Conservation (phyloP, 2,113 vertebrate species). For the Camelus dromedarius region DNA sequence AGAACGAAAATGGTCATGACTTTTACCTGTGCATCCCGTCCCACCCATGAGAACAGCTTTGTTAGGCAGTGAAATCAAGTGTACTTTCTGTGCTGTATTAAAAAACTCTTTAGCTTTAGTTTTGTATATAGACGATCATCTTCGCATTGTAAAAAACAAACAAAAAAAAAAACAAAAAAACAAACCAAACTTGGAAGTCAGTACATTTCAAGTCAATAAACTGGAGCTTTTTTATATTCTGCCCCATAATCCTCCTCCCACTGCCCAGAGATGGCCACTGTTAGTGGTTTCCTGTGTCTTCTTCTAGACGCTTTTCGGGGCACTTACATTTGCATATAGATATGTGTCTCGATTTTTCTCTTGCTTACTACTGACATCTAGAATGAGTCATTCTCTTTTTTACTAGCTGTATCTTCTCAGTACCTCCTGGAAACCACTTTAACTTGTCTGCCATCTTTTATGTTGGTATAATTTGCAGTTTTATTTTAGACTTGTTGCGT, state of each 20-base stretch:
- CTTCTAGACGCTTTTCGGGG: neutral
- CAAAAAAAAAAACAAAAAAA: neutral
- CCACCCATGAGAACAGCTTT: constrained; percentile 8
- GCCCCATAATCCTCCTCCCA: neutral
- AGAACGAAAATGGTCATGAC: constrained; percentile 10
- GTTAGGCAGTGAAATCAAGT: neutral
- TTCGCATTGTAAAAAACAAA: neutral
- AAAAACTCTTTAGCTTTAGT: neutral
- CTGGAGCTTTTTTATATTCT: neutral
- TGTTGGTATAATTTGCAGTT: neutral
- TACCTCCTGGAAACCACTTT: neutral
- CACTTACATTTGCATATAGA: neutral
- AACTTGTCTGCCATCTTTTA: neutral
- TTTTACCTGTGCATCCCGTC: neutral
- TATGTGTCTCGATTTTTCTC: neutral
- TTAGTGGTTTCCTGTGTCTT: too few species aligned
- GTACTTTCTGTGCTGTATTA: neutral
- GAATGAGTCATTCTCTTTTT: neutral
- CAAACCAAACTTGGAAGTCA: neutral
- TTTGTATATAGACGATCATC: neutral
- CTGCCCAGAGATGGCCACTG: neutral
- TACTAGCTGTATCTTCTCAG: neutral
- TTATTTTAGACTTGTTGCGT: neutral
- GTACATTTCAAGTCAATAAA: neutral
- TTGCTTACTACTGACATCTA: neutral